Conservation (phyloP, 2,113 vertebrate genomes). For the Rousettus leschenaultii region DNA sequence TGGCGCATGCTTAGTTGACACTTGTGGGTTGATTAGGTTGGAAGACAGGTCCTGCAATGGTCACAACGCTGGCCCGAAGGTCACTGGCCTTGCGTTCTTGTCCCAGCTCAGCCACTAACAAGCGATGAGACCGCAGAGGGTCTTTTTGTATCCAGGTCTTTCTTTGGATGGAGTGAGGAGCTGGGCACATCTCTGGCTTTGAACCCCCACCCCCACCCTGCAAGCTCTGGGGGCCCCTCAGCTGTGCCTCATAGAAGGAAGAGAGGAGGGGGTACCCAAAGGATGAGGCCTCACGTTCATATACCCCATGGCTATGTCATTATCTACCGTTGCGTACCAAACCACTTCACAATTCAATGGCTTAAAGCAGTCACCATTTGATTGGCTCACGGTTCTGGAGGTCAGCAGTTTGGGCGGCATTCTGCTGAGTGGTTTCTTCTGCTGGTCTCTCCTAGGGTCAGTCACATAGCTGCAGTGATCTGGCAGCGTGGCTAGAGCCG, state of each 20-base stretch:
- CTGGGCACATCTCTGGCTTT: not conserved
- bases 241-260: not conserved
- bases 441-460: not conserved
- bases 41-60: not conserved
- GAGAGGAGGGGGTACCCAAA: not conserved
- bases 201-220: no score
- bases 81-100: not conserved
- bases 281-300: not conserved
- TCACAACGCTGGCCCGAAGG: not conserved
- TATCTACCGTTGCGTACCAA: not conserved
- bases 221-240: not conserved
- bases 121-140: not conserved
- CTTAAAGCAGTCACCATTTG: not conserved
- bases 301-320: not conserved
- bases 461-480: not conserved
- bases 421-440: not conserved
- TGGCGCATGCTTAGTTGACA: not conserved
- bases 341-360: no score
- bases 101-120: not conserved
- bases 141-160: not conserved
- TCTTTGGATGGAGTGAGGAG: not conserved
- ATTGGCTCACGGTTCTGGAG: not conserved
- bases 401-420: not conserved
- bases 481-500: not conserved
- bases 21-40: not conserved